Base-by-base conservation (phyloP, 2,888 invertebrate species). In the Catocala fraxini region DNA sequence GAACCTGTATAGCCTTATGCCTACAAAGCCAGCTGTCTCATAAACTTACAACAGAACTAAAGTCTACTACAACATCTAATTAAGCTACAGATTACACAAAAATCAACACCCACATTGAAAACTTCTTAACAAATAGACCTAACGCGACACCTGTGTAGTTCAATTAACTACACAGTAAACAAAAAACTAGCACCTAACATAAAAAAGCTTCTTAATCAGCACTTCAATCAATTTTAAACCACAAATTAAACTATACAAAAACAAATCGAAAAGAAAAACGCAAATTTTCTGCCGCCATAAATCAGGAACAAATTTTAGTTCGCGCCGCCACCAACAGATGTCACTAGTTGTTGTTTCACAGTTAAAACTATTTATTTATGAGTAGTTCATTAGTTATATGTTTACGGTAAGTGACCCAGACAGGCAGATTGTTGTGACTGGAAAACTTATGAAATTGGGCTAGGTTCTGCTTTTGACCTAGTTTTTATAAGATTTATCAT, bases 271-370 rank as follows among this genome's bases (percentile, higher is more conserved):
- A 46, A 7, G 13, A 13, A 45, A 15, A 45, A 48, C 49, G 6
- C 39, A 53, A 71, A 67, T 15, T 59, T 67, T 11, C 15, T 6
- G 9, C 15, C 5, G 6, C 46, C 48, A 56, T 63, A 57, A 68
- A 59, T 59, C 39, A 59, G 48, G n/a, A 33, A 39, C 42, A 45
- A 55, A 51, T 53, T 68, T 66, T 73, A 76, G 69, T 79, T 71
- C 63, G 56, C 59, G 51, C 53, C 63, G 62, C 57, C 71, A 58
- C 54, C 70, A 51, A 80, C 57, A 80, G 80, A 80, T 80, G 80
- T 73, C 79, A 46, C 51, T 58, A 73, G 60, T 45, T 66, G 71
- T 60, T 55, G 62, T 56, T 64, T 51, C 11, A 15, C 34, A 57
- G 48, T 51, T 25, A 59, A 75, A 67, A 25, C 25, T 25, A 25